Percentiles rank a stretch among this genome's conserved stretches.
Evolutionary conservation across 2,888 invertebrate genomes (phyloP).

Genomic region (Macropis europaea): DNA sequence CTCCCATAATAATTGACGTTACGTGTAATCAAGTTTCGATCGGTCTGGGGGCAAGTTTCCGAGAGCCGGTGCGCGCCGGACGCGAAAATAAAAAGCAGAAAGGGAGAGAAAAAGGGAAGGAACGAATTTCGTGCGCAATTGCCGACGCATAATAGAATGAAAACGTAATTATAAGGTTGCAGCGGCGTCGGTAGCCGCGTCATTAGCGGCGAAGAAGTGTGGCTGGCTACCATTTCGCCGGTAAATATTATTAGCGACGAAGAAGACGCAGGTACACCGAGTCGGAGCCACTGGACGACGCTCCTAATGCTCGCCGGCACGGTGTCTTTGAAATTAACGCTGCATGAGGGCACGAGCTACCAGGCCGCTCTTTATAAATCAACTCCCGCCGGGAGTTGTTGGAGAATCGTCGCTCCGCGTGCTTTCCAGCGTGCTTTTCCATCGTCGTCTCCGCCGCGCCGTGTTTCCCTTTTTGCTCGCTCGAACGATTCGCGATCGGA

Average conservation of each 20-base stretch:
- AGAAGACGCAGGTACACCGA: constrained; percentile 17
- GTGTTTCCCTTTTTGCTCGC: background rate
- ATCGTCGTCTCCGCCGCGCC: constrained; percentile 4
- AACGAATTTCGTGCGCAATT: constrained; percentile 58
- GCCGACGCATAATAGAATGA: constrained; percentile 68
- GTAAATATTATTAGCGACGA: constrained; percentile 59
- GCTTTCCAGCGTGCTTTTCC: too few species aligned
- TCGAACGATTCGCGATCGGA: background rate
- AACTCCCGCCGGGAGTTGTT: constrained; percentile 49
- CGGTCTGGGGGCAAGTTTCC: background rate
- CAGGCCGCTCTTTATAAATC: constrained; percentile 48
- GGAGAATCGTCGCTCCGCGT: constrained; percentile 38
- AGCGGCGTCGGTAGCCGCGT: constrained; percentile 63
- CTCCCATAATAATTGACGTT: constrained; percentile 41
- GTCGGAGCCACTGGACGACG: constrained; percentile 31
- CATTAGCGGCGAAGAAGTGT: constrained; percentile 68
- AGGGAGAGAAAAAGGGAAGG: background rate
- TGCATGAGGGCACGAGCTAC: constrained; percentile 39
- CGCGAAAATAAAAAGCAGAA: background rate
- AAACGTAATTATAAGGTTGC: constrained; percentile 73
- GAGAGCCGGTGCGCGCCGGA: background rate
- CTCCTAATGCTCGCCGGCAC: constrained; percentile 42
- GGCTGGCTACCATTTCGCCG: constrained; percentile 63
- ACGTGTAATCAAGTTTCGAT: constrained; percentile 44
- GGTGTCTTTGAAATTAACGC: constrained; percentile 59